These are phyloP conservation scores for Littorina saxatilis DNA, from an alignment of 1,140 invertebrate genomes.

Conservation along the genomic window DNA sequence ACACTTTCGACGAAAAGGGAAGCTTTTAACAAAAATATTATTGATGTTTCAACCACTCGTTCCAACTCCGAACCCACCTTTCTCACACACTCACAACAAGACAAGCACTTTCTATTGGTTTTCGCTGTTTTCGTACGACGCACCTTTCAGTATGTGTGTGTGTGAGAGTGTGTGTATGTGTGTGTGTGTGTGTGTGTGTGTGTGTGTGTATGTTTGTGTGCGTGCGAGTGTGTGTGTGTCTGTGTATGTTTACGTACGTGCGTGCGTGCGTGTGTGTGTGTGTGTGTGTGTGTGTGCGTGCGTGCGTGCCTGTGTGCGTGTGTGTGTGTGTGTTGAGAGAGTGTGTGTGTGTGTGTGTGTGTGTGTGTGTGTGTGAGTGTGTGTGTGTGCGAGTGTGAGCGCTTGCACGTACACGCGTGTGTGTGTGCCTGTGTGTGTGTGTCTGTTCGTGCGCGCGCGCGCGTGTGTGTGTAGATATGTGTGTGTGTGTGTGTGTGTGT, in stretches of 20 bases:
- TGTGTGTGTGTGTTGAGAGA: background rate
- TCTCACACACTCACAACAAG: background rate
- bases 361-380: background rate
- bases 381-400: no score
- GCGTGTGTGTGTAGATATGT: background rate
- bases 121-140: background rate
- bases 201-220: no score
- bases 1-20: no score
- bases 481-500: no score
- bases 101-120: background rate
- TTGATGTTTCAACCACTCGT: no score
- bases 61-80: no score
- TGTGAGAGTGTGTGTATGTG: background rate
- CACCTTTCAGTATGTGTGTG: background rate
- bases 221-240: no score
- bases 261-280: background rate
- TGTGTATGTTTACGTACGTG: no score
- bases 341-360: background rate
- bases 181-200: background rate
- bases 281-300: conserved; percentile 7
- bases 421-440: conserved; percentile 12
- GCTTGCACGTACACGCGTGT: no score
- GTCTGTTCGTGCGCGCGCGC: background rate
- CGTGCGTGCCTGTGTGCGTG: no score
- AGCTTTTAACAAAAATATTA: no score